Evolutionary conservation across 2,888 invertebrate genomes (phyloP), one percentile per base, ranked within the genome.

Genomic region (Hecatera dysodea): DNA sequence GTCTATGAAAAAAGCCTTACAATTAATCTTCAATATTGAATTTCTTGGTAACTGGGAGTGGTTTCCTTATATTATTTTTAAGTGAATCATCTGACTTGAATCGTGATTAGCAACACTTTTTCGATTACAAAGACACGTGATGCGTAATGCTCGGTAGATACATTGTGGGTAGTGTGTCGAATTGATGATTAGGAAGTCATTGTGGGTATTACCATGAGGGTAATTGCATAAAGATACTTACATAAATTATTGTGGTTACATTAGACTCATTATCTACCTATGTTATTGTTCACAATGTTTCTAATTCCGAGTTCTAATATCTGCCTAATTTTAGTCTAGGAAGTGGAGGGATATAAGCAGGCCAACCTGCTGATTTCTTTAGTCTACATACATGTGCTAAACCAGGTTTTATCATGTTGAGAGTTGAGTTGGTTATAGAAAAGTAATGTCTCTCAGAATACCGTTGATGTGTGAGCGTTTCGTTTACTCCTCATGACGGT

Each of bases 161-260:
- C 19, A 19, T 19, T 19, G 50, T 74, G 67, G 75, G 57, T 53
- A 53, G 62, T 63, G 24, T 39, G 27, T 75, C 44, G 48, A 77
- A 77, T 76, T 76, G 59, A 29, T 68, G 42, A 68, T 75, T 80
- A 69, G 27, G 4, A 42, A 79, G 56, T 61, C 39, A 74, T 24
- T 61, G 80, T 65, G 44, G 55, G 50, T 75, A 77, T 55, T 59
- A 39, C 50, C 55, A 78, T 60, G 60, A 44, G 60, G 72, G 78
- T 60, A 60, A 48, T 71, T 60, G 72, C 33, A 44, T 71, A 60
- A 29, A 52, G 24, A 67, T 44, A 57, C 17, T 6, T 19, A 55
- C 2, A 0, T n/a, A 52, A 39, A 39, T 15, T 39, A 22, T 29
- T 27, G 56, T 78, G 19, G 36, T 46, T 57, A 56, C 15, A n/a